Percentiles rank a stretch among this genome's conserved stretches.
Evolutionary conservation across 1,140 invertebrate genomes (phyloP).

Genomic region (Tetraneura akinire): DNA sequence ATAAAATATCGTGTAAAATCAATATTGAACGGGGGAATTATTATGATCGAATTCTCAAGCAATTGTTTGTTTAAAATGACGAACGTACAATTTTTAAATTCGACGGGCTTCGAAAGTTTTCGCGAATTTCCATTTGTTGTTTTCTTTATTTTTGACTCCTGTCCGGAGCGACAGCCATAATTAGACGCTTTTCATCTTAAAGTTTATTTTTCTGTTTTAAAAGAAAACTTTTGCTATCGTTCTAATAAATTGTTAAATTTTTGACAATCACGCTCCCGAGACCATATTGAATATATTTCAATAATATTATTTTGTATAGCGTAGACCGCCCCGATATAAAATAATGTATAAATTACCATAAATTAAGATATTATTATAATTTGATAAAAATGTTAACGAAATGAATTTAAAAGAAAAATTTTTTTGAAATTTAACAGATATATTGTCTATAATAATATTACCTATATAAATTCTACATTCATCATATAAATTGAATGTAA

Average conservation of each 20-base stretch:
- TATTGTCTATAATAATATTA: no score
- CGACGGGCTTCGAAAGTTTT: slow-evolving; percentile 29
- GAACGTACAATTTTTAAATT: slow-evolving; percentile 18
- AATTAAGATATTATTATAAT: not conserved
- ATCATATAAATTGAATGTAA: no score
- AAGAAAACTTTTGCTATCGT: slow-evolving; percentile 32
- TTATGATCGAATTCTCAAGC: not conserved
- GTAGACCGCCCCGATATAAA: not conserved
- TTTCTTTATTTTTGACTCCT: not conserved
- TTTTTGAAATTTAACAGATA: no score
- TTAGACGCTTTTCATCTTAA: slow-evolving; percentile 12
- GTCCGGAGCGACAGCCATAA: slow-evolving; percentile 24
- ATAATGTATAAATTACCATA: not conserved
- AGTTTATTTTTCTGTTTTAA: slow-evolving; percentile 27
- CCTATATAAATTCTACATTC: no score
- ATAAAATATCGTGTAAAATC: not conserved
- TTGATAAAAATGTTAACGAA: slow-evolving; percentile 21
- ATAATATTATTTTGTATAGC: not conserved
- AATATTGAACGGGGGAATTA: not conserved
- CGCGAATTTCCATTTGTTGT: slow-evolving; percentile 21
- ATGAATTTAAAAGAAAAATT: no score
- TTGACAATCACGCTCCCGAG: slow-evolving; percentile 1
- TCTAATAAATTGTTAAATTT: slow-evolving; percentile 33
- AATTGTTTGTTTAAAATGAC: slow-evolving; percentile 13
- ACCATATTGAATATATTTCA: slow-evolving; percentile 27